These are phyloP conservation scores for Avahi laniger DNA, from an alignment of 2,797 vertebrate genomes.

Conservation along the genomic window DNA sequence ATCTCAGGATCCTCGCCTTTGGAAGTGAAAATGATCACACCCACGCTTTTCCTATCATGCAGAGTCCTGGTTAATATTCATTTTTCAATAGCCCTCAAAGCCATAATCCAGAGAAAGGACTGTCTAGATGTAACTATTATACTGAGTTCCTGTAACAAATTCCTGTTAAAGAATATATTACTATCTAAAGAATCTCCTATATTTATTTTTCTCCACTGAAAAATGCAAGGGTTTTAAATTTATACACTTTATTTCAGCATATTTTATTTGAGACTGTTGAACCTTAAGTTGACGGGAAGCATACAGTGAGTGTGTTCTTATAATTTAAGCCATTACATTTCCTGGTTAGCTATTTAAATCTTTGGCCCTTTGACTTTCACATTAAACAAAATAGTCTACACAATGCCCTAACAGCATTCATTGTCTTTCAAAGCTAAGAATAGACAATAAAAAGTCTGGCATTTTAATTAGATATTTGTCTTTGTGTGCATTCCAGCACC, in stretches of 20 bases:
- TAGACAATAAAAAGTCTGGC: slow-evolving; percentile 57
- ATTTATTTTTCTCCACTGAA: slow-evolving; percentile 1
- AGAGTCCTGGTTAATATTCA: neutral
- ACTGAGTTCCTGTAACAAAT: neutral
- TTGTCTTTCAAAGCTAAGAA: slow-evolving; percentile 69
- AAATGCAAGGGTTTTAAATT: neutral
- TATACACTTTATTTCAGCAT: neutral
- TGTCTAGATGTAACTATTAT: neutral
- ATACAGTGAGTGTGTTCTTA: neutral
- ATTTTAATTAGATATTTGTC: slow-evolving; percentile 56
- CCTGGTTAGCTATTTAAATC: slow-evolving; percentile 15
- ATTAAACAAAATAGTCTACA: slow-evolving; percentile 19
- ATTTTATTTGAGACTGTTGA: neutral
- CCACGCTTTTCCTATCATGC: neutral
- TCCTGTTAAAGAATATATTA: neutral
- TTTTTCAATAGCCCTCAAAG: neutral
- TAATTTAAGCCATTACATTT: neutral
- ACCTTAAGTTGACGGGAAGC: neutral
- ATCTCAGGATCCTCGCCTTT: neutral
- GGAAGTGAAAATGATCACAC: neutral
- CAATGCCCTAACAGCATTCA: slow-evolving; percentile 31
- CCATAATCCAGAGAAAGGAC: neutral
- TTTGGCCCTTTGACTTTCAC: neutral
- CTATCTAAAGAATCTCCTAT: neutral
- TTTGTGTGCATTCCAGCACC: slow-evolving; percentile 50